A percentile compares a stretch with the other conserved stretches of the same genome.
Evolutionary conservation across 2,113 vertebrate species (phyloP).

Genomic region (Podarcis muralis): DNA sequence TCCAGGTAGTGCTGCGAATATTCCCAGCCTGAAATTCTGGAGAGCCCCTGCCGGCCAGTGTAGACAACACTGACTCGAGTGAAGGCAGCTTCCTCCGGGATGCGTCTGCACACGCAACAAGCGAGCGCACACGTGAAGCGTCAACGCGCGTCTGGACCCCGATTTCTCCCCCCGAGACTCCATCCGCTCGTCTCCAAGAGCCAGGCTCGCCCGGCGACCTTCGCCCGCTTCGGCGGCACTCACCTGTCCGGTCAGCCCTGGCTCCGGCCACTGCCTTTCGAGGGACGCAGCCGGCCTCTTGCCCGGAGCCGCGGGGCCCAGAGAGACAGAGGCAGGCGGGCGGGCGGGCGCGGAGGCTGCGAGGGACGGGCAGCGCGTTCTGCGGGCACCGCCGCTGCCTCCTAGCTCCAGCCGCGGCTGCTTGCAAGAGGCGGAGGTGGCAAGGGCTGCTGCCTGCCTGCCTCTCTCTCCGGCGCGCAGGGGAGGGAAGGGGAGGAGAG

Average conservation of each 20-base stretch:
- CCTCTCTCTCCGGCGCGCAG: background rate
- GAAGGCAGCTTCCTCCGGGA: no score
- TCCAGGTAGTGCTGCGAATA: no score
- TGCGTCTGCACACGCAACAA: background rate
- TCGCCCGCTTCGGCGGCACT: background rate
- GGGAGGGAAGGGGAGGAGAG: background rate
- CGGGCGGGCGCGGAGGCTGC: background rate
- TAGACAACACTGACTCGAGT: no score
- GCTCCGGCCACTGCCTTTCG: background rate
- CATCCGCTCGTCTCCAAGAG: no score
- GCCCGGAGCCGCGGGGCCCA: background rate
- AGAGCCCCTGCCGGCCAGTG: background rate
- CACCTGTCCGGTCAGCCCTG: background rate
- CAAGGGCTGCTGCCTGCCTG: background rate
- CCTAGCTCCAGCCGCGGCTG: background rate
- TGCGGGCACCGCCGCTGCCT: background rate
- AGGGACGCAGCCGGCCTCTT: rapidly evolving
- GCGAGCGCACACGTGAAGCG: background rate
- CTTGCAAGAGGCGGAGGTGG: background rate
- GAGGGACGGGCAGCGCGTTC: background rate
- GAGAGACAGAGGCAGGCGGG: background rate
- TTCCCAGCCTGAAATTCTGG: background rate
- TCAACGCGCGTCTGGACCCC: background rate
- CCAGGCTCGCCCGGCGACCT: background rate
- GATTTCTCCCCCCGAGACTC: no score